Percentiles rank a stretch among this genome's conserved stretches.
Evolutionary conservation across 2,888 invertebrate genomes (phyloP).

Genomic region (Thelaira solivaga): DNA sequence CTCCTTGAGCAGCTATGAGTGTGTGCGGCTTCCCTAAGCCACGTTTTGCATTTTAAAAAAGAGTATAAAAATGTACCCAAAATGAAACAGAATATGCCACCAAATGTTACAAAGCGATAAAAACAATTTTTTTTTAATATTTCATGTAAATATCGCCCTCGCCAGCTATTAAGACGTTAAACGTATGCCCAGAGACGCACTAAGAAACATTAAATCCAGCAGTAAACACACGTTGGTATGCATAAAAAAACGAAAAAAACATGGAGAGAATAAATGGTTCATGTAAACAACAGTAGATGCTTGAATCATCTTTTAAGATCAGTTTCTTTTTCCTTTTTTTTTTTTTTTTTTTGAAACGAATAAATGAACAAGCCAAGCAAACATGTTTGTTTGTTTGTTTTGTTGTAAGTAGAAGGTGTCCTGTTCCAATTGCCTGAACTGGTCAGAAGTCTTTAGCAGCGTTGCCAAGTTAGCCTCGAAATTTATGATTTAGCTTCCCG

Average conservation of each 20-base stretch:
- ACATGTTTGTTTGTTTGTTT: slow-evolving; percentile 11
- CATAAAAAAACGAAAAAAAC: background rate
- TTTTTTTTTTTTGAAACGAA: background rate
- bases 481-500: no score
- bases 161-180: slow-evolving; percentile 74
- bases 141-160: slow-evolving; percentile 57
- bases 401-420: slow-evolving; percentile 22
- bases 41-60: slow-evolving; percentile 5
- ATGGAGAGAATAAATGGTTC: slow-evolving; percentile 44
- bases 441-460: slow-evolving; percentile 23
- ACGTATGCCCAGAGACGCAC: slow-evolving; percentile 72
- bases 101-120: slow-evolving; percentile 50
- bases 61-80: background rate
- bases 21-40: slow-evolving; percentile 53
- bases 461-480: no score
- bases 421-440: background rate
- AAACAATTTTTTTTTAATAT: slow-evolving; percentile 36
- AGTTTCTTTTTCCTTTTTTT: no score
- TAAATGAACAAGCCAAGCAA: background rate
- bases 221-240: slow-evolving; percentile 3
- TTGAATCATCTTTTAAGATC: slow-evolving; percentile 51
- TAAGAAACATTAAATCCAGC: slow-evolving; percentile 47
- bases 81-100: slow-evolving; percentile 71
- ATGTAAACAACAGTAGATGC: slow-evolving; percentile 52
- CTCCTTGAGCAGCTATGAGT: slow-evolving; percentile 60